Conservation (phyloP, 2,113 vertebrate genomes). For the Aviceda subcristata region DNA sequence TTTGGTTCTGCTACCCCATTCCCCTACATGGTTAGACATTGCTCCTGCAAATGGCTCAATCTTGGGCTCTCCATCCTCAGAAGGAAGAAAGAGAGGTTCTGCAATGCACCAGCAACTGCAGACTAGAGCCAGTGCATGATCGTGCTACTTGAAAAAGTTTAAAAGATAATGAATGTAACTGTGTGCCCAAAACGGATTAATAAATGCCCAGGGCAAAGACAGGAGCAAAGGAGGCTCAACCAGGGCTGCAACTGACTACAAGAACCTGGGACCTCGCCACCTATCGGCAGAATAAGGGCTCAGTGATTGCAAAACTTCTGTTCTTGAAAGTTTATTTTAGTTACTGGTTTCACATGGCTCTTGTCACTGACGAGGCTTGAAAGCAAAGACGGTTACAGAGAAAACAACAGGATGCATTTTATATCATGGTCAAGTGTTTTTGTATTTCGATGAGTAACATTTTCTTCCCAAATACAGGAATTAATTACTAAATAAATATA, state of each 20-base stretch:
- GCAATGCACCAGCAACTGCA: neutral
- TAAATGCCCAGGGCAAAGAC: neutral
- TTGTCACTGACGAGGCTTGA: neutral
- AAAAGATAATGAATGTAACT: neutral
- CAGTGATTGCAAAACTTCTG: neutral
- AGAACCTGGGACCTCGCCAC: neutral
- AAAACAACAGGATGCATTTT: neutral
- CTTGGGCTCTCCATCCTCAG: neutral
- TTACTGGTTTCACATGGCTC: neutral
- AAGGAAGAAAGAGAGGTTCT: neutral
- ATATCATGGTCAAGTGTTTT: neutral
- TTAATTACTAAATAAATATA: neutral
- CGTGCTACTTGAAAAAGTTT: neutral
- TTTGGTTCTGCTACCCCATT: neutral
- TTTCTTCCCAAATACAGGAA: neutral
- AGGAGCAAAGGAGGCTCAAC: neutral
- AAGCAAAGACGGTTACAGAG: neutral
- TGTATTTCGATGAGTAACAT: neutral
- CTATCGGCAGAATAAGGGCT: neutral
- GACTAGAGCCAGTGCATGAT: neutral
- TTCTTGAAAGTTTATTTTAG: neutral
- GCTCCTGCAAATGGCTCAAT: neutral
- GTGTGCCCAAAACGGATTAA: neutral
- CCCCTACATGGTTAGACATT: neutral
- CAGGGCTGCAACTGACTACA: neutral